Evolutionary conservation across 2,113 vertebrate species (phyloP).

Genomic region (Turdus rufiventris): DNA sequence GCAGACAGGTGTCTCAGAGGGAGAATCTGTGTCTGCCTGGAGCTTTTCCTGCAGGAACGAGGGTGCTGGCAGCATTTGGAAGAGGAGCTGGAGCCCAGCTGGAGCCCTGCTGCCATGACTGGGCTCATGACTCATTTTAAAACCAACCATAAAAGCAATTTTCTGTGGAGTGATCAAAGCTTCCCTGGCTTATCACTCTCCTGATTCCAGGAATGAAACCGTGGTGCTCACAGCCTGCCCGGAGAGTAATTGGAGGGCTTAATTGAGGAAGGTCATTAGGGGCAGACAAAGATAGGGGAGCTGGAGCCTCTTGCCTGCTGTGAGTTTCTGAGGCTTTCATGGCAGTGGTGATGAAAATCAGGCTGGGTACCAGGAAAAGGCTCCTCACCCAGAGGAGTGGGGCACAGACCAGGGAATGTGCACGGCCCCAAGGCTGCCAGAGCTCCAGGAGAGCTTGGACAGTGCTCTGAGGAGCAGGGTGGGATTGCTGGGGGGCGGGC

Average conservation of each 20-base stretch:
- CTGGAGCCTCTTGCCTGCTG: not conserved
- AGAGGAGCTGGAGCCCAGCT: not conserved
- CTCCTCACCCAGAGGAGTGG: not conserved
- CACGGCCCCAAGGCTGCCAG: not conserved
- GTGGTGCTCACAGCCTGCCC: fast-evolving
- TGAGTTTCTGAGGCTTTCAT: fast-evolving
- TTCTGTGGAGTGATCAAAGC: not conserved
- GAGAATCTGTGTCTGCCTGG: not conserved
- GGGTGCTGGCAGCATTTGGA: not conserved
- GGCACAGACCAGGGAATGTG: not conserved
- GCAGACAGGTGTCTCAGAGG: not conserved
- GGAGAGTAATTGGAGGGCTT: not conserved
- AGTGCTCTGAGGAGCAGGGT: too few species aligned
- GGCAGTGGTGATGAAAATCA: fast-evolving
- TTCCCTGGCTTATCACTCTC: not conserved
- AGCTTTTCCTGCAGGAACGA: not conserved
- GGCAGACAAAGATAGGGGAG: not conserved
- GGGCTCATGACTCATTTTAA: not conserved
- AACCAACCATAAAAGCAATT: not conserved
- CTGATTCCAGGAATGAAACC: fast-evolving
- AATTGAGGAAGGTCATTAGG: not conserved
- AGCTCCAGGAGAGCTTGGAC: not conserved
- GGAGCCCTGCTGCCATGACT: not conserved
- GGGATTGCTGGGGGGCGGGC: too few species aligned
- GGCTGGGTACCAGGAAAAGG: not conserved